These are phyloP conservation scores for Phocoena sinus DNA, from an alignment of 2,113 vertebrate genomes.

Conservation along the genomic window DNA sequence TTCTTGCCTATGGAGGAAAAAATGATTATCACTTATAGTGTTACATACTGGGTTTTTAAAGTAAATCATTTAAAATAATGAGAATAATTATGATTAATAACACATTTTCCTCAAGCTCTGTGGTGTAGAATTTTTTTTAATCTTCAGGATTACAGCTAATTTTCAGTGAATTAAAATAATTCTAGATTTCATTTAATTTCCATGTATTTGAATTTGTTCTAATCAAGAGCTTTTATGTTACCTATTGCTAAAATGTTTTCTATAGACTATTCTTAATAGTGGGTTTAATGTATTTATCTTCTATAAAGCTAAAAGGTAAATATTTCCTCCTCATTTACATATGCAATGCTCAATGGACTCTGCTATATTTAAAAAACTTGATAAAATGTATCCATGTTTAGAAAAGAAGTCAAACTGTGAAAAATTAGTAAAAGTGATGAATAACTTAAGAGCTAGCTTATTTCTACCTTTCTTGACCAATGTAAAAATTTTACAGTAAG, in stretches of 20 bases:
- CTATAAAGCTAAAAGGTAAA: slow-evolving; percentile 26
- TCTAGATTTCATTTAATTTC: slow-evolving; percentile 24
- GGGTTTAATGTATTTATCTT: not conserved
- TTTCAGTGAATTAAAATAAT: slow-evolving; percentile 32
- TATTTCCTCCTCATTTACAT: not conserved
- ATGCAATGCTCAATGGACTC: not conserved
- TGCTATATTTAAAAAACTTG: not conserved
- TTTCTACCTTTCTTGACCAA: not conserved
- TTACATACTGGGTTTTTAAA: not conserved
- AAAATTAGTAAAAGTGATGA: not conserved
- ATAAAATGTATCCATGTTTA: not conserved
- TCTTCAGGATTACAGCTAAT: not conserved
- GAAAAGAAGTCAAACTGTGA: slow-evolving; percentile 4
- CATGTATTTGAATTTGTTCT: slow-evolving; percentile 9
- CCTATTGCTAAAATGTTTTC: not conserved
- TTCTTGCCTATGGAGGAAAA: slow-evolving; percentile 81
- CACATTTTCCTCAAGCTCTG: slow-evolving; percentile 17
- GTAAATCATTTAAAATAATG: not conserved
- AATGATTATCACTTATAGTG: not conserved
- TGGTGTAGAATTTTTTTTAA: not conserved
- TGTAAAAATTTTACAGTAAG: not conserved
- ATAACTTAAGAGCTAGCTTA: slow-evolving; percentile 6
- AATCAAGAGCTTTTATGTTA: not conserved
- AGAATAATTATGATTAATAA: not conserved
- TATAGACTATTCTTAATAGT: not conserved